phyloP scores from a whole-genome alignment of 1,140 invertebrate genomes.

The Papilio polytes region DNA sequence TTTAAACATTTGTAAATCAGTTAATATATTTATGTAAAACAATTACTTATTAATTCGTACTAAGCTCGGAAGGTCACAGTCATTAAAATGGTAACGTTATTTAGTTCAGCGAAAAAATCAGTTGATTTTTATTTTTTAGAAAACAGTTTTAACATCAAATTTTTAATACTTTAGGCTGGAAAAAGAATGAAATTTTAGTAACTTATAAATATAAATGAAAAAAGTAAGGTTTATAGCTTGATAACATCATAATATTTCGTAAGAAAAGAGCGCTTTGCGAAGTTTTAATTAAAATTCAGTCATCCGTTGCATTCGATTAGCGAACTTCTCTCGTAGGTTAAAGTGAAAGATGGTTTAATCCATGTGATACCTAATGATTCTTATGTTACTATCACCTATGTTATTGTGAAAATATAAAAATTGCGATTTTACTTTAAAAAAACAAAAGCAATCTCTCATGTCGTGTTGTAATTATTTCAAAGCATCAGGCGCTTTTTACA shows the following conservation, averaged over 20 bases:
- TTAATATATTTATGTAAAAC: too few species aligned
- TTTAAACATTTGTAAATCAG: too few species aligned
- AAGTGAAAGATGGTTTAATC: constrained; percentile 21
- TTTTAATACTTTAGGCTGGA: too few species aligned
- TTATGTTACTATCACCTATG: not conserved
- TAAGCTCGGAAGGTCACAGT: too few species aligned
- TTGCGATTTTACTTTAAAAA: not conserved
- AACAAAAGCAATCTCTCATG: not conserved
- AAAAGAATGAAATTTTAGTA: not conserved
- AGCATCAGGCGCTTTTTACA: not conserved
- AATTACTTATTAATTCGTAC: too few species aligned
- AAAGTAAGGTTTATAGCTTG: constrained; percentile 16
- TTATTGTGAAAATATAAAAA: not conserved
- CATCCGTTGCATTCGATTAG: constrained; percentile 30
- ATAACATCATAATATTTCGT: constrained; percentile 31
- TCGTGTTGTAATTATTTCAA: not conserved
- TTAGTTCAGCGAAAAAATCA: too few species aligned
- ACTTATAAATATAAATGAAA: constrained; percentile 20
- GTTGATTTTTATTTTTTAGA: too few species aligned
- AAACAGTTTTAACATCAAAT: too few species aligned
- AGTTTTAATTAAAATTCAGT: constrained; percentile 37
- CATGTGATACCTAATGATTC: not conserved
- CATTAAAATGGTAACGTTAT: too few species aligned
- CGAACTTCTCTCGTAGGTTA: constrained; percentile 28
- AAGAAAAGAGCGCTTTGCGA: constrained; percentile 21